Conservation (phyloP, 2,888 invertebrate genomes). For the Phragmatobia fuliginosa region DNA sequence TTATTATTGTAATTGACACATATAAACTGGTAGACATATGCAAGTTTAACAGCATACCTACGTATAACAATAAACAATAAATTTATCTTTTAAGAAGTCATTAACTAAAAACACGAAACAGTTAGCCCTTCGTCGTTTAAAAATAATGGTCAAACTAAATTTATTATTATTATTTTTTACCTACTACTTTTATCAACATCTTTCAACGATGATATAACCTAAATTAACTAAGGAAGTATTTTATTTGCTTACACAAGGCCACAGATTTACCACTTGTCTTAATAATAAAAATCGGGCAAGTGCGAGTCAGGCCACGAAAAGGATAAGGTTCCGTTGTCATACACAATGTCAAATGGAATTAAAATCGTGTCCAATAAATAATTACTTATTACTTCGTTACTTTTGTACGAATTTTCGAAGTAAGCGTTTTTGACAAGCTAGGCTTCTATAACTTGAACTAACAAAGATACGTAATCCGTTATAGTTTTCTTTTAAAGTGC, state of each 20-base stretch:
- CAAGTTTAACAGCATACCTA: neutral
- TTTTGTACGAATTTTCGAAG: no score
- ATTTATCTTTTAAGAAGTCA: neutral
- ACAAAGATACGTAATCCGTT: no score
- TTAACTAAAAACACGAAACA: neutral
- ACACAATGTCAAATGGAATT: no score
- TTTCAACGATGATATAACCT: neutral
- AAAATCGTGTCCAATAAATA: no score
- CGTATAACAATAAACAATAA: neutral
- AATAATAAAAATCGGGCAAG: no score
- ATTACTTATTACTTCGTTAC: no score
- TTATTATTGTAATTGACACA: neutral
- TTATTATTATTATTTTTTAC: neutral
- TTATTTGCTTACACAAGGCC: neutral
- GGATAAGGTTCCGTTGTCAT: no score
- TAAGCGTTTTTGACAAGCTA: no score
- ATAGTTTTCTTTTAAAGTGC: no score
- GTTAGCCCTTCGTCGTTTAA: neutral
- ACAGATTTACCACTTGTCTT: neutral
- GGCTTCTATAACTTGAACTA: no score
- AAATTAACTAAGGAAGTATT: neutral
- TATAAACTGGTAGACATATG: neutral
- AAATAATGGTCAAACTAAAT: neutral
- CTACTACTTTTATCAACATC: neutral
- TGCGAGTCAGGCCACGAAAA: no score